A percentile compares a stretch with the other conserved stretches of the same genome.
Evolutionary conservation across 1,140 invertebrate species (phyloP).

Genomic region (Euura saliciscinereae): DNA sequence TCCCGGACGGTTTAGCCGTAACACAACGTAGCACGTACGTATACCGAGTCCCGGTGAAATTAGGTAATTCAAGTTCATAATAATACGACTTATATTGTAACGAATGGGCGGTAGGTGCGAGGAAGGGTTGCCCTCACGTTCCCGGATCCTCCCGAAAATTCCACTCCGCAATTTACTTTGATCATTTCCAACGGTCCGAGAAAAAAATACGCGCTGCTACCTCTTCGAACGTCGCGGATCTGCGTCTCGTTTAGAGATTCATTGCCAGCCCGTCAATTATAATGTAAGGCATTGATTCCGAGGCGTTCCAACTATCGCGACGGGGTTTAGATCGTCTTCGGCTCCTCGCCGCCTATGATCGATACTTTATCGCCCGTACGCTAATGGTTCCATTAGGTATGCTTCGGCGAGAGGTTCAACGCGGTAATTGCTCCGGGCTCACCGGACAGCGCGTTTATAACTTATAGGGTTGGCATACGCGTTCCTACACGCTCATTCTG

Average conservation of each 20-base stretch:
- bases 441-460: neutral
- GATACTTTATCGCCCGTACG: conserved; percentile 6
- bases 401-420: conserved; percentile 3
- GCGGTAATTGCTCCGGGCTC: conserved; percentile 6
- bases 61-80: conserved; percentile 60
- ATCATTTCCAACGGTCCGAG: too few species aligned
- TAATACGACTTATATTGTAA: conserved; percentile 49
- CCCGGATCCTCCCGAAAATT: too few species aligned
- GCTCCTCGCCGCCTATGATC: neutral
- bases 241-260: too few species aligned
- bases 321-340: neutral
- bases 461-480: too few species aligned
- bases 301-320: too few species aligned
- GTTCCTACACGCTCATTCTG: too few species aligned
- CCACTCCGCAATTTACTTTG: too few species aligned
- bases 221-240: too few species aligned
- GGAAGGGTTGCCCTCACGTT: too few species aligned
- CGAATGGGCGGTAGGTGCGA: conserved; percentile 29
- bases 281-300: too few species aligned
- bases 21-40: conserved; percentile 1
- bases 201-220: too few species aligned
- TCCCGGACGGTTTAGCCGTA: conserved; percentile 15
- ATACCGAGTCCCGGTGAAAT: conserved; percentile 50
- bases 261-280: too few species aligned
- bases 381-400: conserved; percentile 7